phyloP scores from a whole-genome alignment of 2,113 vertebrate genomes.

The Zeus faber region DNA sequence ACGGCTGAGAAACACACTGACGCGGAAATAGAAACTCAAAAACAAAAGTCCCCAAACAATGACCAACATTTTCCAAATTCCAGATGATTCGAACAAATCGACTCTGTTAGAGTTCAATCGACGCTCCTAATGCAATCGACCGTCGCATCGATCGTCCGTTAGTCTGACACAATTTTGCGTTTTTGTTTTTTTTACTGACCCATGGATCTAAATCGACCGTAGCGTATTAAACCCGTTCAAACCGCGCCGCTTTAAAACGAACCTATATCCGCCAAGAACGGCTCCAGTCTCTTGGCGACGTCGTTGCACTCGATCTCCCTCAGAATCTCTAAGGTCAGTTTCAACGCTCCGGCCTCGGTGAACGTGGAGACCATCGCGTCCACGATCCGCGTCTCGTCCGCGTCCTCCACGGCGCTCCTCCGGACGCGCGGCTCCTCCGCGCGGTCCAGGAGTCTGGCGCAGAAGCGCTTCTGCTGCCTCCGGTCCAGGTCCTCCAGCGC shows the following conservation, averaged over 20 bases:
- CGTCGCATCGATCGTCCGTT: too few species aligned
- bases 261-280: neutral
- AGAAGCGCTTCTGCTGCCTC: fast-evolving
- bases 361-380: conserved; percentile 31
- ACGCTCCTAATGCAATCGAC: too few species aligned
- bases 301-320: fast-evolving
- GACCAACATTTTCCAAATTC: too few species aligned
- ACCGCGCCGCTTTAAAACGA: neutral
- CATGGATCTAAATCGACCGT: too few species aligned
- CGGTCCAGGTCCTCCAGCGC: neutral
- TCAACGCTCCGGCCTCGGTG: neutral
- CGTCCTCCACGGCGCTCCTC: neutral
- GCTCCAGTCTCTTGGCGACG: neutral
- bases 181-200: too few species aligned
- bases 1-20: too few species aligned
- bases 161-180: too few species aligned
- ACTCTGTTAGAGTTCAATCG: too few species aligned
- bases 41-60: too few species aligned
- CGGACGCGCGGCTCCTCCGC: conserved; percentile 4
- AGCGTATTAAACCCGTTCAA: neutral
- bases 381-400: fast-evolving
- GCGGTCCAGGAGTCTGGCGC: conserved; percentile 17
- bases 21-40: too few species aligned
- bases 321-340: neutral
- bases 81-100: too few species aligned